Percentiles rank a stretch among this genome's conserved stretches.
These are phyloP conservation scores for Sinocyclocheilus anophthalmus DNA, from an alignment of 2,113 vertebrate genomes.

Conservation along the genomic window DNA sequence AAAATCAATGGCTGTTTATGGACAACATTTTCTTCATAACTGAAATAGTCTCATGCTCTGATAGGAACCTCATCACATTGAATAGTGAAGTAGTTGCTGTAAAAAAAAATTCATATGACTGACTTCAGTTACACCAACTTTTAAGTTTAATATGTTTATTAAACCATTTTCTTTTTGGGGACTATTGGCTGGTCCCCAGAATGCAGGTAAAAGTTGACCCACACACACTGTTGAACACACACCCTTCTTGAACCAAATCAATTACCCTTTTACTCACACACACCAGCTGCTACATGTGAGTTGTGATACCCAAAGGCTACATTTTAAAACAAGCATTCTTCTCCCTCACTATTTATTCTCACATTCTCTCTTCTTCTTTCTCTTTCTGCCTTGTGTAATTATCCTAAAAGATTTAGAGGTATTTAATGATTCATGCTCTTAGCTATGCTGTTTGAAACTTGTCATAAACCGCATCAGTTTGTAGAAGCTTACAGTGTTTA, in stretches of 20 bases:
- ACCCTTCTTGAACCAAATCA: constrained; percentile 33
- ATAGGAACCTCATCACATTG: too few relatives aligned
- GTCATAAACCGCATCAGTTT: background rate
- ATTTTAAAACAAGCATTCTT: constrained; percentile 4
- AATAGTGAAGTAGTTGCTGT: too few relatives aligned
- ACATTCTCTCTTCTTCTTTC: background rate
- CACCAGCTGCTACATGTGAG: background rate
- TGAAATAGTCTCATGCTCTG: too few relatives aligned
- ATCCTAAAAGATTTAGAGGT: background rate
- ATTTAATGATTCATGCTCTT: background rate
- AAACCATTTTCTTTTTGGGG: background rate
- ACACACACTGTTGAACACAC: background rate
- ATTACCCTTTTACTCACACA: constrained; percentile 30
- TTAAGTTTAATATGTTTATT: background rate
- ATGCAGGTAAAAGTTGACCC: background rate
- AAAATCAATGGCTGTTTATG: too few relatives aligned
- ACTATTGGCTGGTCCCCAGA: background rate
- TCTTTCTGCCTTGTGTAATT: background rate
- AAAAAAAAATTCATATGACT: too few relatives aligned
- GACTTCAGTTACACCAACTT: too few relatives aligned
- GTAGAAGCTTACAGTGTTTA: background rate
- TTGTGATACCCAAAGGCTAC: background rate
- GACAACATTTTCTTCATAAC: too few relatives aligned
- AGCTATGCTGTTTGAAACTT: background rate
- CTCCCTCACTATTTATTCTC: background rate